Percentiles rank a stretch among this genome's conserved stretches.
phyloP scores from a whole-genome alignment of 1,140 invertebrate genomes.

The Chymomyza costata region DNA sequence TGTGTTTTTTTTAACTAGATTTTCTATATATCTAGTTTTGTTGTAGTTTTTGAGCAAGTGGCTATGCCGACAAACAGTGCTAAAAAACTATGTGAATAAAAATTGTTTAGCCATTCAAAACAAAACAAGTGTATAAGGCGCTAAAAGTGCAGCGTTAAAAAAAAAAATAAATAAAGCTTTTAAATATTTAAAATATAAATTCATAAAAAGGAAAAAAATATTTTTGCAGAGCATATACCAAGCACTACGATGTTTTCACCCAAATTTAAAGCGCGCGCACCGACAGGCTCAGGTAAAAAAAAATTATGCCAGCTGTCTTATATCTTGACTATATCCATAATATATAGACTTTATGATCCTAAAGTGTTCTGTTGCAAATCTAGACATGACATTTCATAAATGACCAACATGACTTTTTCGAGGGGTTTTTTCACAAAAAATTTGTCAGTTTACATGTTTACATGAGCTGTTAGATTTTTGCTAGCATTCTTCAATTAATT shows the following conservation, averaged over 20 bases:
- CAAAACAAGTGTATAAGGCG: too few species aligned
- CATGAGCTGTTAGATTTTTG: too few species aligned
- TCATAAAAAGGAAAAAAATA: neutral
- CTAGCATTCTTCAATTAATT: too few species aligned
- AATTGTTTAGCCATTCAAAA: too few species aligned
- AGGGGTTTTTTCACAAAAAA: conserved; percentile 5
- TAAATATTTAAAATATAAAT: too few species aligned
- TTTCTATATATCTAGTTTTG: neutral
- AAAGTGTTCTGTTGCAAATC: conserved; percentile 3
- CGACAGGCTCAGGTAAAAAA: conserved; percentile 81
- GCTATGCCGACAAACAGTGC: too few species aligned
- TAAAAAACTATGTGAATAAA: too few species aligned
- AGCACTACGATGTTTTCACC: conserved; percentile 81
- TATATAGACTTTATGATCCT: conserved; percentile 1
- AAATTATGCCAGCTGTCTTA: neutral
- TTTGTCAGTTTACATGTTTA: too few species aligned
- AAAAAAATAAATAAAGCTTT: neutral
- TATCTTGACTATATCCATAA: conserved; percentile 9
- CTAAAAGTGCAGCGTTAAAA: too few species aligned
- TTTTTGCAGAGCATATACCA: conserved; percentile 62
- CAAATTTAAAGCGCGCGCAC: conserved; percentile 85
- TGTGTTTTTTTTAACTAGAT: neutral
- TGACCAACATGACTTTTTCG: conserved; percentile 63
- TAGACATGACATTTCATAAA: conserved; percentile 29
- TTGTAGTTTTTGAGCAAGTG: too few species aligned